A percentile compares a stretch with the other conserved stretches of the same genome.
Evolutionary conservation across 2,113 vertebrate species (phyloP).

Genomic region (Micromys minutus): DNA sequence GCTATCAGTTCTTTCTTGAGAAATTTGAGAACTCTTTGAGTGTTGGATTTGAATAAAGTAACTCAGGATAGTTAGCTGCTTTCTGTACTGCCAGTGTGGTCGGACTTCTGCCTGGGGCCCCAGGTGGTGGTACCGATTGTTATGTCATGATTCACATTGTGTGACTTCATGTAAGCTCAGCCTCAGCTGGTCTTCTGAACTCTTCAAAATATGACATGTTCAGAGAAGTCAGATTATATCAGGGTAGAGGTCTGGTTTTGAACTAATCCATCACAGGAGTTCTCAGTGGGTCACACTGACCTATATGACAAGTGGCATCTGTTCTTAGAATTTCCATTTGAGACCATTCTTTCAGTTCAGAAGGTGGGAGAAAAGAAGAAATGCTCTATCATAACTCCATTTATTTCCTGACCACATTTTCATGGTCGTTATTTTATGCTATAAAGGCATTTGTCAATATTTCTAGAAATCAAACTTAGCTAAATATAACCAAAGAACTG

Average conservation of each 20-base stretch:
- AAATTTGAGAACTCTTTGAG: neutral
- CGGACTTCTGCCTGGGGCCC: neutral
- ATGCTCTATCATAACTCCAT: neutral
- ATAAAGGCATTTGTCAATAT: slow-evolving; percentile 19
- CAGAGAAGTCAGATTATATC: neutral
- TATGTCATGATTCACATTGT: slow-evolving; percentile 27
- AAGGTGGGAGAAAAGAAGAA: neutral
- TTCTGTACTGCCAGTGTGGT: neutral
- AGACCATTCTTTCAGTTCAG: slow-evolving; percentile 34
- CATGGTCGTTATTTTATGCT: neutral
- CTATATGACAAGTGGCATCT: neutral
- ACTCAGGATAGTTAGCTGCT: slow-evolving; percentile 40
- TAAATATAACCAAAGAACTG: neutral
- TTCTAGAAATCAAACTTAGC: slow-evolving; percentile 40
- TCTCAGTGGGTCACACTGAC: neutral
- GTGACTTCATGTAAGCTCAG: slow-evolving; percentile 54
- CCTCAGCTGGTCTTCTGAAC: slow-evolving; percentile 23
- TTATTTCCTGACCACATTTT: neutral
- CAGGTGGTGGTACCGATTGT: slow-evolving; percentile 53
- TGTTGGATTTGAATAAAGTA: slow-evolving; percentile 15
- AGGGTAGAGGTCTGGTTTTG: neutral
- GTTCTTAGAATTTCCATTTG: neutral
- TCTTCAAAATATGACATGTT: slow-evolving; percentile 4
- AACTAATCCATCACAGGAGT: neutral
- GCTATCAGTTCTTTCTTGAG: slow-evolving; percentile 46